phyloP scores from a whole-genome alignment of 2,113 vertebrate genomes.

The Grammomys surdaster region DNA sequence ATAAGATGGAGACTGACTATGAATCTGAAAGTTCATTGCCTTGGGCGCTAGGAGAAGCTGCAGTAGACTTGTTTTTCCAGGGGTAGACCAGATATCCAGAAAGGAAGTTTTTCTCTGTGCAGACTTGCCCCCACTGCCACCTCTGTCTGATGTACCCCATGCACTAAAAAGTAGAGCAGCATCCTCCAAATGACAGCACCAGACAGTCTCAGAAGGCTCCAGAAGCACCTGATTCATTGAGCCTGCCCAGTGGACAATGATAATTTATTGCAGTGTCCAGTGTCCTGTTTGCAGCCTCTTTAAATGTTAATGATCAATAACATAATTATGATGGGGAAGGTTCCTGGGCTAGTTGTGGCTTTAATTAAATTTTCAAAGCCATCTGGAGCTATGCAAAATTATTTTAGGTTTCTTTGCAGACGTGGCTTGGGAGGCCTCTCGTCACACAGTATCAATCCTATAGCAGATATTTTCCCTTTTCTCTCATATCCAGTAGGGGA shows the following conservation, averaged over 20 bases:
- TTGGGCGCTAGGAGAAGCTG: neutral
- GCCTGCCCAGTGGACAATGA: conserved; percentile 75
- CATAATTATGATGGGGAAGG: conserved; percentile 83
- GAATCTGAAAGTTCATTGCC: neutral
- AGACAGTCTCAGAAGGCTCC: conserved; percentile 54
- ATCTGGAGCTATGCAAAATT: conserved; percentile 86
- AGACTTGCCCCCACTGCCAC: neutral
- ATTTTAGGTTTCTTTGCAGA: conserved; percentile 65
- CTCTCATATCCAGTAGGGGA: neutral
- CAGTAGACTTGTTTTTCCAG: neutral
- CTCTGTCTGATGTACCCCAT: neutral
- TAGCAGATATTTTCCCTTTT: conserved; percentile 51
- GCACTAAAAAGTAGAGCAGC: conserved; percentile 38
- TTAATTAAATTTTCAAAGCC: conserved; percentile 87
- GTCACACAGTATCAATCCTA: conserved; percentile 71
- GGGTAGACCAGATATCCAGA: neutral
- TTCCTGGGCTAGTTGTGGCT: conserved; percentile 84
- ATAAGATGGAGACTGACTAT: neutral
- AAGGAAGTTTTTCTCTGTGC: neutral
- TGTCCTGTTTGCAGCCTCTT: conserved; percentile 83
- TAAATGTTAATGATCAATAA: conserved; percentile 89
- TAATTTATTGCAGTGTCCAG: conserved; percentile 80
- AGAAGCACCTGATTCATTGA: neutral
- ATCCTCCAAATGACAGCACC: conserved; percentile 14
- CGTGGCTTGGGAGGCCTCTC: conserved; percentile 74